Evolutionary conservation across 1,140 invertebrate species (phyloP), one percentile per base, ranked within the genome.

Genomic region (Papilio polyxenes): DNA sequence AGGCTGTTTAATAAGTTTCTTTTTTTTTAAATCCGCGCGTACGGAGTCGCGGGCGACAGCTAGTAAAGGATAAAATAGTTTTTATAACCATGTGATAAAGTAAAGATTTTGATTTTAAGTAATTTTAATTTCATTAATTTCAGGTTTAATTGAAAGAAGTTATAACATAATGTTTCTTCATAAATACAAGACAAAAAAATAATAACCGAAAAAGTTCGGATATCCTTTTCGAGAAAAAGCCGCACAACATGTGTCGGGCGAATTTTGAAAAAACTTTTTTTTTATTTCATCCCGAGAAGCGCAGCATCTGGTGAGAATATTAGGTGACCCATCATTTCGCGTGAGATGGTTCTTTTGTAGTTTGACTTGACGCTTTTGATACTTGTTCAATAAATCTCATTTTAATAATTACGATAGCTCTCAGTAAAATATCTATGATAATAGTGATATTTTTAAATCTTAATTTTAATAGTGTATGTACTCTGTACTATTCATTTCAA

Each of bases 221-320:
- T 91, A 89, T 92, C 92, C 90, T 90, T 83, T 83, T 81, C 56
- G 77, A 81, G 74, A 80, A 82, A 82, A 82, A 80, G 59, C 51
- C 75, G 59, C 51, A 80, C 83, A 85, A 86, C 91, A 91, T 91
- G 86, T 91, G 91, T 85, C 81, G 82, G 72, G 85, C 85, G 85
- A 86, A 85, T 86, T 85, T 87, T 86, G 81, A 79, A 80, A 84
- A 87, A 90, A 90, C 44, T 85, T 90, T 89, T 89, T 90, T 88
- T 87, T 87, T 87, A 85, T 84, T 88, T 87, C 85, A 87, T 85
- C 86, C 83, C 84, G 83, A 85, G 75, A 83, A 85, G 85, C 86
- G 82, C 86, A 89, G 87, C 92, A 92, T 92, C 89, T 92, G 92
- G 86, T 86, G 78, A 84, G 85, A 88, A 90, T 92, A 91, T 92